These are phyloP conservation scores for Gracilinanus agilis DNA, from an alignment of 2,113 vertebrate genomes.

Conservation along the genomic window DNA sequence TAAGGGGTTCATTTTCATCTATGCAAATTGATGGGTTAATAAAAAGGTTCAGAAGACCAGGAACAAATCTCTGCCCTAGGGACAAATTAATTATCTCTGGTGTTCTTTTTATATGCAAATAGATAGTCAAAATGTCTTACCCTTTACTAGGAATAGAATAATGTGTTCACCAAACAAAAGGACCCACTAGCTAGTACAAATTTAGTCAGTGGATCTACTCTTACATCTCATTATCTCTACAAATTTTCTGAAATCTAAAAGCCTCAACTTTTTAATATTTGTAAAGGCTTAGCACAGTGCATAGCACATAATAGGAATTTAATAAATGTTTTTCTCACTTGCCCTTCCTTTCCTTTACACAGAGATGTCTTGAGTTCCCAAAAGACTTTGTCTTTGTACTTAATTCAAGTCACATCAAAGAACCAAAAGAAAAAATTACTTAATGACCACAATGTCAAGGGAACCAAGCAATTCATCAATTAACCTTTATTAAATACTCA, in stretches of 20 bases:
- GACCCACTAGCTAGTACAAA: background rate
- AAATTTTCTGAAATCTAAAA: background rate
- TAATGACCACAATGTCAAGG: background rate
- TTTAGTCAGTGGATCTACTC: background rate
- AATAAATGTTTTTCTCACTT: background rate
- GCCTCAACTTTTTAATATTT: background rate
- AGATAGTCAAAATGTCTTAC: background rate
- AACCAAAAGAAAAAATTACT: background rate
- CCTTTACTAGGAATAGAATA: background rate
- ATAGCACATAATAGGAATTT: background rate
- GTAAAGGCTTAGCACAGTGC: background rate
- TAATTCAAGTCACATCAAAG: background rate
- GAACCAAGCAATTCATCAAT: background rate
- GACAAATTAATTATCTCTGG: background rate
- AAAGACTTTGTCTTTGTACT: background rate
- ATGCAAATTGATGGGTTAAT: background rate
- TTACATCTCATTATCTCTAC: background rate
- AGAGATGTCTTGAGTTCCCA: background rate
- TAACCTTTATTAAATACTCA: too few species aligned
- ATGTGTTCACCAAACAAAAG: background rate
- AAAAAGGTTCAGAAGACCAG: background rate
- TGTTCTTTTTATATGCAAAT: background rate
- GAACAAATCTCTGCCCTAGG: background rate
- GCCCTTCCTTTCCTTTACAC: background rate
- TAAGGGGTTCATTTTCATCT: background rate